Evolutionary conservation across 2,113 vertebrate species (phyloP).

Genomic region (Meriones unguiculatus): DNA sequence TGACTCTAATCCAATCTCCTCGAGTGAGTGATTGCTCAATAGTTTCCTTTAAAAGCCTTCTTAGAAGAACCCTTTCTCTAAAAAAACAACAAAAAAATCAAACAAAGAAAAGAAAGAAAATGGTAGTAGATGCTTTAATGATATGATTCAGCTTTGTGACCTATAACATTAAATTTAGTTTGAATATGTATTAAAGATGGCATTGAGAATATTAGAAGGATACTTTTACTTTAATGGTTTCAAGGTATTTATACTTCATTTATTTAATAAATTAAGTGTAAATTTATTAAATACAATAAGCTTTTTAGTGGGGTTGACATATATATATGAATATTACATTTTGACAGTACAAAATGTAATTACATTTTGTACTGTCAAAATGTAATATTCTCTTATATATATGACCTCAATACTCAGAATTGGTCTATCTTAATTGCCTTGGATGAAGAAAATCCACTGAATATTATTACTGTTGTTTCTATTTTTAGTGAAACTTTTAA

Average conservation of each 20-base stretch:
- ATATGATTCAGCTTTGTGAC: background rate
- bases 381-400: background rate
- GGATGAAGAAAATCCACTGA: background rate
- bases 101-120: background rate
- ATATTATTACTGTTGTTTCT: background rate
- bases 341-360: too few relatives aligned
- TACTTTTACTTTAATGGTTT: conserved; percentile 15
- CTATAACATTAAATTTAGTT: conserved; percentile 49
- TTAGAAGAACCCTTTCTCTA: too few relatives aligned
- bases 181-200: background rate
- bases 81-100: too few relatives aligned
- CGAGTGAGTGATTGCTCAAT: background rate
- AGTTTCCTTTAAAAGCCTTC: background rate
- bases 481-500: background rate
- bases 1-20: background rate
- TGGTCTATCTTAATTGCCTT: background rate
- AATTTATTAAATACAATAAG: background rate
- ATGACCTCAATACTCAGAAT: background rate
- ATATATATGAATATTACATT: too few relatives aligned
- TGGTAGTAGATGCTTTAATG: background rate
- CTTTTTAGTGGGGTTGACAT: background rate
- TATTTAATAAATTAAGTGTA: conserved; percentile 11
- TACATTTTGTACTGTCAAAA: background rate
- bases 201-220: background rate
- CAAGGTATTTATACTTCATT: background rate